Conservation (phyloP, 2,113 vertebrate species). For the Hydrolagus affinis region DNA sequence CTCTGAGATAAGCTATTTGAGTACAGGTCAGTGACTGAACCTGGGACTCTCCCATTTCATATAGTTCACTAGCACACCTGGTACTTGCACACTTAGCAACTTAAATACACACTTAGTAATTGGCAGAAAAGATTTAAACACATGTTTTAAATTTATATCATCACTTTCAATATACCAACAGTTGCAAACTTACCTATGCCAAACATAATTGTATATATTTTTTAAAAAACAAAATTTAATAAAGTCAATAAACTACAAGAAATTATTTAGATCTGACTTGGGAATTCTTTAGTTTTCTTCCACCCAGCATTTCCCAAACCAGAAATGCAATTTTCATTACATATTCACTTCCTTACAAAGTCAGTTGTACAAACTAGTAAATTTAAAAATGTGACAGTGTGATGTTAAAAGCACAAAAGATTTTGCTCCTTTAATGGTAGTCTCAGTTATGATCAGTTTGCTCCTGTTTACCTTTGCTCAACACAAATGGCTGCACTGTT, state of each 20-base stretch:
- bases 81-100: neutral
- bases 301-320: neutral
- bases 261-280: neutral
- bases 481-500: neutral
- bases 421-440: no score
- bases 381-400: no score
- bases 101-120: neutral
- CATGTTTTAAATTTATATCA: neutral
- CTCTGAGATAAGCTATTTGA: neutral
- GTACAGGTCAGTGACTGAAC: neutral
- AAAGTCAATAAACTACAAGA: neutral
- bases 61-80: neutral
- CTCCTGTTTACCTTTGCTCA: neutral
- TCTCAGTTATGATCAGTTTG: neutral
- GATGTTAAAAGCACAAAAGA: no score
- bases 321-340: neutral
- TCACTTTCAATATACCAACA: slow-evolving; percentile 1
- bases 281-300: neutral
- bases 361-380: no score
- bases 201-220: neutral
- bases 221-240: neutral
- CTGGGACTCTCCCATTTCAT: neutral
- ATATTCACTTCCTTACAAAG: neutral
- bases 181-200: neutral
- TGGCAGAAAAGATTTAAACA: neutral